phyloP scores from a whole-genome alignment of 2,113 vertebrate genomes.

The Mellivora capensis region DNA sequence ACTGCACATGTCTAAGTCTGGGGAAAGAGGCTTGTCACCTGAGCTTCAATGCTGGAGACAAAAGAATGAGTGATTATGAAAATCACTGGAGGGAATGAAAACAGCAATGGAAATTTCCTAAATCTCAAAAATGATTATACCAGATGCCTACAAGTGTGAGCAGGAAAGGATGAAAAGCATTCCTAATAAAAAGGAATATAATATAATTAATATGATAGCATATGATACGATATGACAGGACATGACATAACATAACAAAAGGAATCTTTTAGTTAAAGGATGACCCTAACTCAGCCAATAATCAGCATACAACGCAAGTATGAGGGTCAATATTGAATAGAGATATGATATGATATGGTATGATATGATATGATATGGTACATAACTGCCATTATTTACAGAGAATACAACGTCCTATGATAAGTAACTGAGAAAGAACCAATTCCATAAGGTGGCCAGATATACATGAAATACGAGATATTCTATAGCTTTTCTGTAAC shows the following conservation, averaged over 20 bases:
- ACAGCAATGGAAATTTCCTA: neutral
- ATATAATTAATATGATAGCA: neutral
- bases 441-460: neutral
- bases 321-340: neutral
- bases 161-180: neutral
- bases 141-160: neutral
- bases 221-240: neutral
- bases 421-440: neutral
- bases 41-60: neutral
- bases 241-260: neutral
- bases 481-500: neutral
- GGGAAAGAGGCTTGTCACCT: neutral
- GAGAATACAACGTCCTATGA: neutral
- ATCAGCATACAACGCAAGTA: neutral
- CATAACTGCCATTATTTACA: neutral
- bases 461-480: neutral
- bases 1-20: neutral
- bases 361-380: too few relatives aligned
- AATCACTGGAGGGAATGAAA: neutral
- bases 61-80: neutral
- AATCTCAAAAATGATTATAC: neutral
- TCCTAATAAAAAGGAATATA: neutral
- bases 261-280: neutral
- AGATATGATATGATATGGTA: too few relatives aligned
- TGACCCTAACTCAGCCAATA: neutral